phyloP scores from a whole-genome alignment of 2,888 invertebrate genomes.

The Cephus nigrinus region DNA sequence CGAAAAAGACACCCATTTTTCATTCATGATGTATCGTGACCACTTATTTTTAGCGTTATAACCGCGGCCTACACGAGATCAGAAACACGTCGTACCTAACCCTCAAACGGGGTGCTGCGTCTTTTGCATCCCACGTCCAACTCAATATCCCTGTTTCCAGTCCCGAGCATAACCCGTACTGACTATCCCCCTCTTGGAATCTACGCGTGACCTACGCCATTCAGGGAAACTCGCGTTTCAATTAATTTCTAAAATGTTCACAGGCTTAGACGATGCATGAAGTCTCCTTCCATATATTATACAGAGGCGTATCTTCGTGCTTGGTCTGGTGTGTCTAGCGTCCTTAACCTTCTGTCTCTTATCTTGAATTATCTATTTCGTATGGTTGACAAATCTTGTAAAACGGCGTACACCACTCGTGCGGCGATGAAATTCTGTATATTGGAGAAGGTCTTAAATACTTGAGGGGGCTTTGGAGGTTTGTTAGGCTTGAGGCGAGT shows the following conservation, averaged over 20 bases:
- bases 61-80: neutral
- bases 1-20: constrained; percentile 32
- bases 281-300: neutral
- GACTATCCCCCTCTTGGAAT: neutral
- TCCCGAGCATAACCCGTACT: neutral
- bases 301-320: neutral
- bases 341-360: neutral
- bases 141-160: constrained; percentile 11
- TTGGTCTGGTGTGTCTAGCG: neutral
- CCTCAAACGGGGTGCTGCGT: neutral
- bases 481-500: neutral
- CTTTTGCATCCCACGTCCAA: neutral
- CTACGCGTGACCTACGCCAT: neutral
- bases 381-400: neutral
- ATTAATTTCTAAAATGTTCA: neutral
- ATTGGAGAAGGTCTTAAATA: neutral
- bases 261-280: neutral
- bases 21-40: constrained; percentile 29
- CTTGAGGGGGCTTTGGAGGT: neutral
- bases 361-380: neutral
- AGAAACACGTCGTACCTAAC: neutral
- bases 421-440: neutral
- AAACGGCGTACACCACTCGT: neutral
- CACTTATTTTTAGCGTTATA: neutral
- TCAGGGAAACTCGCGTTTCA: neutral